These are phyloP conservation scores for Puma concolor DNA, from an alignment of 2,113 vertebrate genomes.

Conservation along the genomic window DNA sequence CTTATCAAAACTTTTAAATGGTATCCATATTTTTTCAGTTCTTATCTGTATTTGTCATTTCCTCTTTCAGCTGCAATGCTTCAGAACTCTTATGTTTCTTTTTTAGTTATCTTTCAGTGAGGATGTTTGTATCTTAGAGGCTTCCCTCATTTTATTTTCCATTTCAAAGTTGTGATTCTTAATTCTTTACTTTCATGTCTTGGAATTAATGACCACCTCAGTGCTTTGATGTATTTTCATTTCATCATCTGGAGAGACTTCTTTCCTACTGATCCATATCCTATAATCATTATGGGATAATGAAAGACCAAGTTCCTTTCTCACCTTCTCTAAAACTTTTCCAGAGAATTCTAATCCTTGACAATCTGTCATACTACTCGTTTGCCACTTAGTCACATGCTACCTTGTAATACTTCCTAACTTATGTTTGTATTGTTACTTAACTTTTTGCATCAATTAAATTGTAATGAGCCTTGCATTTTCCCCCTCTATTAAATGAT, in stretches of 20 bases:
- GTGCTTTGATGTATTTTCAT: not conserved
- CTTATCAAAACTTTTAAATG: not conserved
- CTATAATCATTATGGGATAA: not conserved
- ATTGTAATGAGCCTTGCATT: constrained; percentile 30
- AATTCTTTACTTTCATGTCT: constrained; percentile 21
- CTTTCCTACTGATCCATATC: not conserved
- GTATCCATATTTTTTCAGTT: not conserved
- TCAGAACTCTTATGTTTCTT: not conserved
- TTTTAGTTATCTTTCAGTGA: constrained; percentile 32
- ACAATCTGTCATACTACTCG: not conserved
- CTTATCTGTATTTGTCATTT: not conserved
- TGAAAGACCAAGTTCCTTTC: not conserved
- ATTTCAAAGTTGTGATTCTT: not conserved
- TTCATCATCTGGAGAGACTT: not conserved
- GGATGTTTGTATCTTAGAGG: not conserved
- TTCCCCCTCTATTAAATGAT: not conserved
- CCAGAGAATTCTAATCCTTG: not conserved
- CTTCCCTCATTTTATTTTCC: not conserved
- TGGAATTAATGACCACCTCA: not conserved
- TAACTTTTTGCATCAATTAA: not conserved
- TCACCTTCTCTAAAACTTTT: not conserved
- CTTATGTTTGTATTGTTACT: constrained; percentile 25
- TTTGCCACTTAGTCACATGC: not conserved
- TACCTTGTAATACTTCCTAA: not conserved
- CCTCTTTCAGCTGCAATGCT: not conserved